These are phyloP conservation scores for Loripinus fragilis DNA, from an alignment of 2,888 invertebrate species.

Conservation along the genomic window DNA sequence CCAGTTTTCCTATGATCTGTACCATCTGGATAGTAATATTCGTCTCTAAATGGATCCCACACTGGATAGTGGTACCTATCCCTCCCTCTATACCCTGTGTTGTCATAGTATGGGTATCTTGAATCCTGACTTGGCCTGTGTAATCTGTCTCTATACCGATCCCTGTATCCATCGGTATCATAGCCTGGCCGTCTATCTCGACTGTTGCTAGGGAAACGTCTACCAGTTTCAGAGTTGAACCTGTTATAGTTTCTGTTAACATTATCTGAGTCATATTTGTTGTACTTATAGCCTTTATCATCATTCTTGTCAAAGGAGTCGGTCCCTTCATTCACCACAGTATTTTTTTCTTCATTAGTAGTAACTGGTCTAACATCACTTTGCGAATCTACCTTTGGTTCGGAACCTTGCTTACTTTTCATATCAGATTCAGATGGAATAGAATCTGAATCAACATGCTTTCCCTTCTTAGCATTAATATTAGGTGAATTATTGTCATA, in stretches of 20 bases:
- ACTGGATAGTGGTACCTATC: slow-evolving; percentile 48
- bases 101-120: slow-evolving; percentile 57
- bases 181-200: slow-evolving; percentile 44
- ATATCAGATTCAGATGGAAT: neutral
- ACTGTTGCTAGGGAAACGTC: slow-evolving; percentile 22
- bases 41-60: slow-evolving; percentile 55
- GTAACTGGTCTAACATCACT: neutral
- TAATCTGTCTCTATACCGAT: slow-evolving; percentile 5
- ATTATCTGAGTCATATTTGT: slow-evolving; percentile 18
- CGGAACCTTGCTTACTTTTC: neutral
- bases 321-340: neutral
- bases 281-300: slow-evolving; percentile 17
- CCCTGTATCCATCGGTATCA: slow-evolving; percentile 36
- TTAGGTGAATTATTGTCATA: slow-evolving; percentile 50
- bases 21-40: slow-evolving; percentile 54
- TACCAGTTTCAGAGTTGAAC: slow-evolving; percentile 19
- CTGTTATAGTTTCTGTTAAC: slow-evolving; percentile 13
- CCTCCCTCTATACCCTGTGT: slow-evolving; percentile 37
- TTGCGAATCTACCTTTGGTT: neutral
- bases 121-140: slow-evolving; percentile 48
- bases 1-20: slow-evolving; percentile 28
- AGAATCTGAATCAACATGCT: neutral
- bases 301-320: neutral
- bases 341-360: slow-evolving; percentile 3
- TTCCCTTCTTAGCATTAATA: slow-evolving; percentile 56